phyloP scores from a whole-genome alignment of 2,113 vertebrate species.

The Erythrocercus mccallii region DNA sequence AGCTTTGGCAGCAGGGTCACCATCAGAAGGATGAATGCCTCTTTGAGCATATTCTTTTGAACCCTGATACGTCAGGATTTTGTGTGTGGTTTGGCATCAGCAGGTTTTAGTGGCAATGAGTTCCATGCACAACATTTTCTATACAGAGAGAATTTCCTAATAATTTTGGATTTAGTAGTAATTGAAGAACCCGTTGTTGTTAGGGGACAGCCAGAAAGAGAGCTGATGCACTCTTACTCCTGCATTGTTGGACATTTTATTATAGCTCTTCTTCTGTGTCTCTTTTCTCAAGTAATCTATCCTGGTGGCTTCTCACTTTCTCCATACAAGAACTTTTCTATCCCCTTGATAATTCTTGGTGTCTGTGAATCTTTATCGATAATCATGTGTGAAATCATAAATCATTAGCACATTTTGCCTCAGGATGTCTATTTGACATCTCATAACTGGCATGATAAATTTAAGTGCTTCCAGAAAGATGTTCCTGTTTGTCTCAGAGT shows the following conservation, averaged over 20 bases:
- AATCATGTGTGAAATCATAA: background rate
- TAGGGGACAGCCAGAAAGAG: background rate
- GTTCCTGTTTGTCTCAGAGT: background rate
- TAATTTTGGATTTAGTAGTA: background rate
- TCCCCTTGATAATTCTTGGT: background rate
- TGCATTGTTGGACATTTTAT: background rate
- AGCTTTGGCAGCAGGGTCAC: background rate
- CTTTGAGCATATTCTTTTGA: background rate
- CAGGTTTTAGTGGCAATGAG: background rate
- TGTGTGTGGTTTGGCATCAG: background rate
- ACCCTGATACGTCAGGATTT: background rate
- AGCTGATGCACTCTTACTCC: background rate
- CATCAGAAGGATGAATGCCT: background rate
- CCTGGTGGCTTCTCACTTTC: background rate
- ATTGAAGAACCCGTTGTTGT: background rate
- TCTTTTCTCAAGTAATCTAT: background rate
- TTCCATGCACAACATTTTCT: background rate
- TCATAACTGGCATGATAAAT: background rate
- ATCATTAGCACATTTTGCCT: background rate
- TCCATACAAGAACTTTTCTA: background rate
- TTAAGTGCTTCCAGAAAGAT: background rate
- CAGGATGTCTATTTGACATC: background rate
- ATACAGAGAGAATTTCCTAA: background rate
- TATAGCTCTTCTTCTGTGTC: background rate
- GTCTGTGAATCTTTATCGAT: background rate